Percentiles rank a stretch among this genome's conserved stretches.
Conservation (phyloP, 2,113 vertebrate genomes). For the Sceloporus undulatus region DNA sequence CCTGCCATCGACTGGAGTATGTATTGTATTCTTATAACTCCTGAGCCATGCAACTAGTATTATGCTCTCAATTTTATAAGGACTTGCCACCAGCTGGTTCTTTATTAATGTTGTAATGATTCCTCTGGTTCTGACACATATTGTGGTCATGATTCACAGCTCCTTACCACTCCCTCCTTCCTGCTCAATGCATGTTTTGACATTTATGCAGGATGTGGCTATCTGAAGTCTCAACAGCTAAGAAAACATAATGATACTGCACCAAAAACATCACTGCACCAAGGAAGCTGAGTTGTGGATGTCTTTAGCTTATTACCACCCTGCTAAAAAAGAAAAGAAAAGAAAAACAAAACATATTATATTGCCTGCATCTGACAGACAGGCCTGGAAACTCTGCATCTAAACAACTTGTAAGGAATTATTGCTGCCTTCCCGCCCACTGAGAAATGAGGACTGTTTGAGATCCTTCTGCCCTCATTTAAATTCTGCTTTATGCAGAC, state of each 20-base stretch:
- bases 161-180: not conserved
- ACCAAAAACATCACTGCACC: not conserved
- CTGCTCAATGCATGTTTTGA: not conserved
- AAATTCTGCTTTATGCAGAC: slow-evolving; percentile 61
- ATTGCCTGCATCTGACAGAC: slow-evolving; percentile 39
- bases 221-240: no score
- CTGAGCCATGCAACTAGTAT: not conserved
- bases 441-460: slow-evolving; percentile 58
- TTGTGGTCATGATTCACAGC: not conserved
- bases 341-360: not conserved
- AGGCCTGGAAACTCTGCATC: slow-evolving; percentile 54
- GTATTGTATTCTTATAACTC: not conserved
- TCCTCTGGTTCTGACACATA: not conserved
- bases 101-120: not conserved
- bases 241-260: not conserved
- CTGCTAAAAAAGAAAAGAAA: not conserved
- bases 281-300: not conserved
- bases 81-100: not conserved
- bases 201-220: not conserved
- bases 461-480: slow-evolving; percentile 62
- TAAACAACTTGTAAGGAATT: slow-evolving; percentile 51
- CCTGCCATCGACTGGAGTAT: not conserved
- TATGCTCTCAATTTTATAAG: not conserved
- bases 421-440: slow-evolving; percentile 35
- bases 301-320: not conserved